These are phyloP conservation scores for Pardosa pseudoannulata DNA, from an alignment of 2,888 invertebrate genomes.

Conservation along the genomic window DNA sequence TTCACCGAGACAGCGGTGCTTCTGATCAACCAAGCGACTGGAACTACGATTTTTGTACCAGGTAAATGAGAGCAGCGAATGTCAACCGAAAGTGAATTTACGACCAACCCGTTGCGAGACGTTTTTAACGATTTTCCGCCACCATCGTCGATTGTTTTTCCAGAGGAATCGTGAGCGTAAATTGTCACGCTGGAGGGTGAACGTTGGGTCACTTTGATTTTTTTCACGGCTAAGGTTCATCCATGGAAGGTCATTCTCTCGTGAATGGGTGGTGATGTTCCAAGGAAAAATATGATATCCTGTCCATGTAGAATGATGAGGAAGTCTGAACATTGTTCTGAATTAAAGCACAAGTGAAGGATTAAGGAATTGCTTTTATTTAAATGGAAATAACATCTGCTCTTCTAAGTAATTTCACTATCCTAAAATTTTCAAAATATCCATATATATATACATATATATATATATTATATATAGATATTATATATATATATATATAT, in stretches of 20 bases:
- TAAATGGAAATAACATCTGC: too few relatives aligned
- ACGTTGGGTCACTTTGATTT: not conserved
- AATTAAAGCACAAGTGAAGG: too few relatives aligned
- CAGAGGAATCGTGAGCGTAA: slow-evolving; percentile 28
- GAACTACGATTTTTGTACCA: slow-evolving; percentile 68
- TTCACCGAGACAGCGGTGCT: not conserved
- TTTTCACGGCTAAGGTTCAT: slow-evolving; percentile 56
- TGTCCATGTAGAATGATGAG: too few relatives aligned
- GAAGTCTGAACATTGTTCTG: too few relatives aligned
- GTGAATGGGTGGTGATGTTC: too few relatives aligned
- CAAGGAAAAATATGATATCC: too few relatives aligned
- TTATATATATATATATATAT: too few relatives aligned
- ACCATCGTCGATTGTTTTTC: slow-evolving; percentile 43
- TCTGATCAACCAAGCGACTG: slow-evolving; percentile 31
- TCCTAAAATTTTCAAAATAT: too few relatives aligned
- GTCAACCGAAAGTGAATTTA: slow-evolving; percentile 62
- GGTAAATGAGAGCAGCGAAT: slow-evolving; percentile 67
- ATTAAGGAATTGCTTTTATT: too few relatives aligned
- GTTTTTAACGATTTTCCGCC: slow-evolving; percentile 65
- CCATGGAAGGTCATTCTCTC: not conserved
- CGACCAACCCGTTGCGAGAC: slow-evolving; percentile 53
- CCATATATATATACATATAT: too few relatives aligned
- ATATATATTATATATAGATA: too few relatives aligned
- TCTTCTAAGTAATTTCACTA: too few relatives aligned
- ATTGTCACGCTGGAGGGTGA: not conserved